Conservation (phyloP, 2,888 invertebrate genomes). For the Hypomecis atomaria region DNA sequence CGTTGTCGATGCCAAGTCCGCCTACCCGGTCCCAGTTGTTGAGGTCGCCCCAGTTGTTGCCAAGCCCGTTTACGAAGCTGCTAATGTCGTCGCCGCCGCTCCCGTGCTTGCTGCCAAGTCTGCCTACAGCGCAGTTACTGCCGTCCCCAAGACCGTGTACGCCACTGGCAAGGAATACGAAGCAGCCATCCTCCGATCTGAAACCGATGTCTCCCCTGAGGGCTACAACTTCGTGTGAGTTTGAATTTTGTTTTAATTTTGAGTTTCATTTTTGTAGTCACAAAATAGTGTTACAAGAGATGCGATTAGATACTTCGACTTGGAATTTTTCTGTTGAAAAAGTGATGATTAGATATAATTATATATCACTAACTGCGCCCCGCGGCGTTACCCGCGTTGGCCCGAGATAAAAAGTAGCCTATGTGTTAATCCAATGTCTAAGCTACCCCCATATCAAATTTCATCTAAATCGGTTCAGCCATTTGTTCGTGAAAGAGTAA, state of each 20-base stretch:
- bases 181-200: conserved; percentile 50
- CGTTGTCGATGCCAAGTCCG: conserved; percentile 21
- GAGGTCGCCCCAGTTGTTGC: conserved; percentile 13
- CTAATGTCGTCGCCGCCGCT: conserved; percentile 18
- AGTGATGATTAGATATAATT: too few relatives aligned
- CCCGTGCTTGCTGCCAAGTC: conserved; percentile 15
- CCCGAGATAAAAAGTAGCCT: too few relatives aligned
- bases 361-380: too few relatives aligned
- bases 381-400: too few relatives aligned
- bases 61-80: conserved; percentile 15
- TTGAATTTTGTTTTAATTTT: neutral
- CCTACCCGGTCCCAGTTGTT: conserved; percentile 9
- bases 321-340: too few relatives aligned
- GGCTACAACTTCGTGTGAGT: conserved; percentile 57
- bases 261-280: neutral
- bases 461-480: too few relatives aligned
- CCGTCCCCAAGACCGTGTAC: conserved; percentile 28
- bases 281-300: neutral
- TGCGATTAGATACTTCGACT: too few relatives aligned
- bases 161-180: conserved; percentile 41
- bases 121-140: conserved; percentile 17
- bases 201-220: conserved; percentile 47
- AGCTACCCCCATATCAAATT: too few relatives aligned
- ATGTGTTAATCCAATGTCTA: too few relatives aligned
- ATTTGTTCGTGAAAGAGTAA: too few relatives aligned